Conservation (phyloP, 1,140 invertebrate species). For the Oedothorax gibbosus region DNA sequence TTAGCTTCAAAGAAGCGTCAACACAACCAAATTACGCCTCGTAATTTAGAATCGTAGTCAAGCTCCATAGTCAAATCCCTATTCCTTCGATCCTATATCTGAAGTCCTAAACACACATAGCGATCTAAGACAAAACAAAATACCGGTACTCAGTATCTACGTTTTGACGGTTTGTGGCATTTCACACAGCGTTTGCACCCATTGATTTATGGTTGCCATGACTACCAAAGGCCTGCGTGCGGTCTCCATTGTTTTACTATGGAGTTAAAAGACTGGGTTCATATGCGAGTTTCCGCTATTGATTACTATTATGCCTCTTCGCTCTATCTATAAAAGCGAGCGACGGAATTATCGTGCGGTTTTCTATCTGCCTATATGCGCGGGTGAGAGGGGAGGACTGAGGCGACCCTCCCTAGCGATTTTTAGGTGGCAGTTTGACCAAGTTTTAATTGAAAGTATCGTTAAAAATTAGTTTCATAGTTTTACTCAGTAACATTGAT, state of each 20-base stretch:
- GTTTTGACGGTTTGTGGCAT: constrained; percentile 57
- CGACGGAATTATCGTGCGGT: constrained; percentile 38
- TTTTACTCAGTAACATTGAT: too few species aligned
- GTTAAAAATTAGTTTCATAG: too few species aligned
- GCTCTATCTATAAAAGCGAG: background rate
- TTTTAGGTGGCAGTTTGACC: background rate
- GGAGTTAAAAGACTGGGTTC: constrained; percentile 52
- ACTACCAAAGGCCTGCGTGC: constrained; percentile 44
- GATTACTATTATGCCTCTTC: constrained; percentile 53
- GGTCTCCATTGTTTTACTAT: constrained; percentile 60
- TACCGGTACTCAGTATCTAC: constrained; percentile 51
- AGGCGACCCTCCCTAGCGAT: background rate
- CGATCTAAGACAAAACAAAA: constrained; percentile 49
- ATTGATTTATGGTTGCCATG: constrained; percentile 59
- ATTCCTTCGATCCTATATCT: background rate
- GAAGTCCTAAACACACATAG: background rate
- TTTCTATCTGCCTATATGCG: background rate
- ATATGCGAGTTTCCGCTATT: constrained; percentile 56
- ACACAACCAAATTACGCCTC: too few species aligned
- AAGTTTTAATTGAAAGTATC: too few species aligned
- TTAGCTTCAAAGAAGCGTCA: too few species aligned
- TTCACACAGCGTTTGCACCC: constrained; percentile 44
- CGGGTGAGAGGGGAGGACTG: background rate
- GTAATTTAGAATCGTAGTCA: too few species aligned
- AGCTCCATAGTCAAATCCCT: background rate